Evolutionary conservation across 2,797 vertebrate genomes (phyloP).

Genomic region (Enteromius viviparus): DNA sequence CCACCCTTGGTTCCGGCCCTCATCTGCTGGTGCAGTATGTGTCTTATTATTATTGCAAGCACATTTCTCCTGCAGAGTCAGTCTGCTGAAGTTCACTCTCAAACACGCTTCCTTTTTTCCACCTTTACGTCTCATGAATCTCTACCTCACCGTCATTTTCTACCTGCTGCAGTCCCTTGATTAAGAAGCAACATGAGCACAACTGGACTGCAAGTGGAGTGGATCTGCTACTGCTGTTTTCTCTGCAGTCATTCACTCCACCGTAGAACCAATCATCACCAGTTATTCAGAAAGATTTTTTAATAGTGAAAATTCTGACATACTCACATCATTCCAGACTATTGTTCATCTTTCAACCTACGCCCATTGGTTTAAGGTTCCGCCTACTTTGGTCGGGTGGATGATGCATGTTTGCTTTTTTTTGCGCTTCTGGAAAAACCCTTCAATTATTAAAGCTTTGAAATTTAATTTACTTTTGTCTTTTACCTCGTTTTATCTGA

Average conservation of each 20-base stretch:
- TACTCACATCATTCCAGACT: no score
- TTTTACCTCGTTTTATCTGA: no score
- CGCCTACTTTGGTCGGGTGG: no score
- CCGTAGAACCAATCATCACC: background rate
- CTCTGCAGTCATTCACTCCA: constrained; percentile 8
- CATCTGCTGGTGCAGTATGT: background rate
- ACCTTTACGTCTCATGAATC: background rate
- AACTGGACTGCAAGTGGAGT: background rate
- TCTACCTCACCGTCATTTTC: constrained; percentile 3
- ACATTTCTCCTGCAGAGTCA: constrained; percentile 12
- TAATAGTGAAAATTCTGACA: background rate
- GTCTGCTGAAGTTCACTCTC: constrained; percentile 8
- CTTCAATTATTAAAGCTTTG: no score
- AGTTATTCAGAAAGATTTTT: background rate
- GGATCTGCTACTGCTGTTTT: constrained; percentile 1
- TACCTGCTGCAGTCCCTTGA: constrained; percentile 33
- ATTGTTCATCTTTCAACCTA: no score
- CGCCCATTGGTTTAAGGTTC: no score
- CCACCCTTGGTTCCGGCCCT: background rate
- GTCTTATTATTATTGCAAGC: constrained; percentile 28
- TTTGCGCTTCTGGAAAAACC: no score
- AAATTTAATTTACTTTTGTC: no score
- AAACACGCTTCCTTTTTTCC: constrained; percentile 6
- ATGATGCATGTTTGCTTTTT: no score
- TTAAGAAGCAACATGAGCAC: constrained; percentile 11